A percentile compares a stretch with the other conserved stretches of the same genome.
These are phyloP conservation scores for Cyprinella venusta DNA, from an alignment of 2,797 vertebrate species.

Conservation along the genomic window DNA sequence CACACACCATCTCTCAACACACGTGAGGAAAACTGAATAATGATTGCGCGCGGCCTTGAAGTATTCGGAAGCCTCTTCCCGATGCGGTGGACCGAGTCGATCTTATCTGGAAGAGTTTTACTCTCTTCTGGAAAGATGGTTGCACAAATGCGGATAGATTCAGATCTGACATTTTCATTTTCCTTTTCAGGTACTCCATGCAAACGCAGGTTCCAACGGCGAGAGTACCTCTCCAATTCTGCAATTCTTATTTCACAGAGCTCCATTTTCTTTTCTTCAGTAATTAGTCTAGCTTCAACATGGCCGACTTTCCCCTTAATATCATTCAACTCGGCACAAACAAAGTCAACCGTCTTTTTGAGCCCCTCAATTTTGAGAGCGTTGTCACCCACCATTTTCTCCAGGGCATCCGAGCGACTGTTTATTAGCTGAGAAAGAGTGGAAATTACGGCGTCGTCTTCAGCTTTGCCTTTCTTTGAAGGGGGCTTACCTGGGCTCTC, in stretches of 20 bases:
- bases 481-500: too few relatives aligned
- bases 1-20: not conserved
- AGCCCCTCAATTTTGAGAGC: too few relatives aligned
- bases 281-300: too few relatives aligned
- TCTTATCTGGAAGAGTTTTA: slow-evolving; percentile 4
- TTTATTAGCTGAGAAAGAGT: too few relatives aligned
- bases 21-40: not conserved
- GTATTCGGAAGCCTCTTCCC: not conserved
- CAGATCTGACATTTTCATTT: not conserved
- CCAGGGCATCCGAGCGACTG: too few relatives aligned
- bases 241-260: not conserved
- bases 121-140: not conserved
- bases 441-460: too few relatives aligned
- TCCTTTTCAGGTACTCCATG: not conserved
- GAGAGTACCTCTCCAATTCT: slow-evolving; percentile 30
- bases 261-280: not conserved
- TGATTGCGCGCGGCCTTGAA: not conserved
- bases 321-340: too few relatives aligned
- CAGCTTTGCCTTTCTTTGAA: too few relatives aligned
- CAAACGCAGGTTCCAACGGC: not conserved
- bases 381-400: too few relatives aligned
- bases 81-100: slow-evolving; percentile 6
- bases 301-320: too few relatives aligned
- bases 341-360: too few relatives aligned
- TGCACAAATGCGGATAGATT: slow-evolving; percentile 7